phyloP scores from a whole-genome alignment of 1,140 invertebrate genomes.

The Triops longicaudatus region DNA sequence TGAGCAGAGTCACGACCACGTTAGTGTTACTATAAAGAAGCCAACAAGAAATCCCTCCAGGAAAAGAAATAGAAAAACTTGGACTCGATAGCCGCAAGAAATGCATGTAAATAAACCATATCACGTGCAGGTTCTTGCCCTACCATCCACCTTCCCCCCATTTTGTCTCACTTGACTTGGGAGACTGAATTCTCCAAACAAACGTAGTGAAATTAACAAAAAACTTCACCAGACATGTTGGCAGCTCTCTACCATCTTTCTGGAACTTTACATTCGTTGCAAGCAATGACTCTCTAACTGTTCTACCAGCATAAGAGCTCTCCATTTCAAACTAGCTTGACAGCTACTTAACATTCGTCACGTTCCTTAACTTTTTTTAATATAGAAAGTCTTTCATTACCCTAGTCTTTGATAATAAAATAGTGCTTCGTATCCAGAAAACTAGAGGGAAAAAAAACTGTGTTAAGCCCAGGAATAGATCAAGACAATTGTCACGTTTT shows the following conservation, averaged over 20 bases:
- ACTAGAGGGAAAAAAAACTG: neutral
- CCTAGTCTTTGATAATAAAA: neutral
- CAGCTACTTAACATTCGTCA: neutral
- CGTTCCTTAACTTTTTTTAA: neutral
- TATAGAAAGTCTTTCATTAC: neutral
- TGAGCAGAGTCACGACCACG: neutral
- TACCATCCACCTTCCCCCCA: no score
- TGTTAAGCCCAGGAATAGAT: neutral
- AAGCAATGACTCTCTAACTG: neutral
- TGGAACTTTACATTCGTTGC: neutral
- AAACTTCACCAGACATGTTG: neutral
- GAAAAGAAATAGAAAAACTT: neutral
- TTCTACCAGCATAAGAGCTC: neutral
- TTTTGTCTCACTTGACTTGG: neutral
- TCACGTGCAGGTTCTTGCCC: neutral
- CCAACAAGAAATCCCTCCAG: neutral
- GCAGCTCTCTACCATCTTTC: neutral
- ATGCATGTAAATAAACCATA: constrained; percentile 16
- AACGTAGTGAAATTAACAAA: neutral
- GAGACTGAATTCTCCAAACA: neutral
- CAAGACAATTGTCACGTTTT: neutral
- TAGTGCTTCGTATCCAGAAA: neutral
- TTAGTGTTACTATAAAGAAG: neutral
- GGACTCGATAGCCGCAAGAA: neutral
- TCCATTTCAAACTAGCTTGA: neutral